phyloP scores from a whole-genome alignment of 1,140 invertebrate species.

The Hyles euphorbiae region DNA sequence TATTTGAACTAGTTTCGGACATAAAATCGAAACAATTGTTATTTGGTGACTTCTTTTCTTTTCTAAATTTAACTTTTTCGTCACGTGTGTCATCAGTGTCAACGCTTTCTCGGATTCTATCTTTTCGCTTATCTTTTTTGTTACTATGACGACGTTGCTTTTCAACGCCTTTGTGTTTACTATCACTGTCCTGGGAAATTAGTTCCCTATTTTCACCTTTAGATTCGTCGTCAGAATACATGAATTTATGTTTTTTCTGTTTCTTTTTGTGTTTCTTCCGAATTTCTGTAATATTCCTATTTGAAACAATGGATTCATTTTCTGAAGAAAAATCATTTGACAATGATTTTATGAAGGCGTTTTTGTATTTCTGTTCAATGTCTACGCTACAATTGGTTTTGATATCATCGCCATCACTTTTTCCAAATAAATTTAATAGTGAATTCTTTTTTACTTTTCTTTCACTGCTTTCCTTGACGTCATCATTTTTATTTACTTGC shows the following conservation, averaged over 20 bases:
- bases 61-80: constrained; percentile 77
- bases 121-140: constrained; percentile 84
- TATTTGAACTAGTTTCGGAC: constrained; percentile 39
- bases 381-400: constrained; percentile 50
- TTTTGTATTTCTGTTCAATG: constrained; percentile 48
- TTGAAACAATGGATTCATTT: constrained; percentile 65
- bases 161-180: constrained; percentile 66
- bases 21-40: constrained; percentile 35
- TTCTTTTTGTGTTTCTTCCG: constrained; percentile 90
- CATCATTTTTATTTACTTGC: constrained; percentile 39
- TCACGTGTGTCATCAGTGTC: constrained; percentile 72
- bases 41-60: constrained; percentile 72
- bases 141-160: constrained; percentile 80
- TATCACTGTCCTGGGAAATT: constrained; percentile 29
- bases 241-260: constrained; percentile 85
- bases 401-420: constrained; percentile 65
- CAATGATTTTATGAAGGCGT: constrained; percentile 38
- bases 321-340: constrained; percentile 75
- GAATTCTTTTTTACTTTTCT: constrained; percentile 65
- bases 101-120: constrained; percentile 79
- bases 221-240: constrained; percentile 77
- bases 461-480: constrained; percentile 14
- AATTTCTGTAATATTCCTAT: constrained; percentile 65
- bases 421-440: constrained; percentile 61
- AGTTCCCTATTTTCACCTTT: constrained; percentile 48